phyloP scores from a whole-genome alignment of 2,797 vertebrate genomes.

The Pyrocephalus nanus region DNA sequence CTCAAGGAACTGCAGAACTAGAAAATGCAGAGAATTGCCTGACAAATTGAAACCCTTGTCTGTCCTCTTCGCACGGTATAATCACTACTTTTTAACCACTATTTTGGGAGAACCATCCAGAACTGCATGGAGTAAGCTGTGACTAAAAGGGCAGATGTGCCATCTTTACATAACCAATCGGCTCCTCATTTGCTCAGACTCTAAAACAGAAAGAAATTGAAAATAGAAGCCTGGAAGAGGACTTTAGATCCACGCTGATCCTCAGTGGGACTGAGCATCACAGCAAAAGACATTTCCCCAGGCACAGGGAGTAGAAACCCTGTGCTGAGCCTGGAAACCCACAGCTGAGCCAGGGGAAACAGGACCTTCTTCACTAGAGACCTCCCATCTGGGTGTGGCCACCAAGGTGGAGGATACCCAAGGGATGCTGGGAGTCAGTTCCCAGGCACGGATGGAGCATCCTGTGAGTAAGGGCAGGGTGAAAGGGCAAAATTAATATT shows the following conservation, averaged over 20 bases:
- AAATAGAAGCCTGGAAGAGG: neutral
- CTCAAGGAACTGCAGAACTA: neutral
- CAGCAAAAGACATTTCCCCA: constrained; percentile 9
- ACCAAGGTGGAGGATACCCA: neutral
- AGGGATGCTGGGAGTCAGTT: neutral
- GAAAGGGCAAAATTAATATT: neutral
- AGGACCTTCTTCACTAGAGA: neutral
- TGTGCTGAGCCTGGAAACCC: neutral
- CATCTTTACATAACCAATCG: neutral
- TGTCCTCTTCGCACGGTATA: neutral
- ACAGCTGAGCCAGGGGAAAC: neutral
- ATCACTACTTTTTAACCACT: neutral
- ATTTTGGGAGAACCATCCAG: neutral
- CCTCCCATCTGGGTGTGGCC: neutral
- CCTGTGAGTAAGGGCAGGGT: neutral
- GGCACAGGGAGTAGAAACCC: neutral
- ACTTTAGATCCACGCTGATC: neutral
- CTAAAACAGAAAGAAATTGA: constrained; percentile 1
- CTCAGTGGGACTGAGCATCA: neutral
- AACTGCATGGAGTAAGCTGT: neutral
- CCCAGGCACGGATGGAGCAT: neutral
- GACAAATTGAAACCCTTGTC: neutral
- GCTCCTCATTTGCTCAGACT: neutral
- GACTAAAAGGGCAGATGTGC: neutral
- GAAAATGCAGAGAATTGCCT: neutral